Percentiles rank a stretch among this genome's conserved stretches.
Evolutionary conservation across 2,797 vertebrate species (phyloP).

Genomic region (Chelonia mydas): DNA sequence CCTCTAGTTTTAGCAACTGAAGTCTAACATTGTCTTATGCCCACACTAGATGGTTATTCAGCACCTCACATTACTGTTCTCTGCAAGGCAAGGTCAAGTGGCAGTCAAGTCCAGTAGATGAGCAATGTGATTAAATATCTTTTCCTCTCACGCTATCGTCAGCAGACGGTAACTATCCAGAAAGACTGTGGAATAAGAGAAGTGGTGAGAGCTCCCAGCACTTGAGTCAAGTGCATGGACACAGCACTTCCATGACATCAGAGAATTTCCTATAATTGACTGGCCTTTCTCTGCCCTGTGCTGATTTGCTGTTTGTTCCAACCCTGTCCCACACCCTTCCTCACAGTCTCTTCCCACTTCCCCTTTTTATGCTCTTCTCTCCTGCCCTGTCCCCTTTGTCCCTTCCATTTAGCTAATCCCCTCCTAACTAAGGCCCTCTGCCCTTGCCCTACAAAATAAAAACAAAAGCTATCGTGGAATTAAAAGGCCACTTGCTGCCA

Average conservation of each 20-base stretch:
- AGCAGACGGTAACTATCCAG: background rate
- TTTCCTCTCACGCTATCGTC: background rate
- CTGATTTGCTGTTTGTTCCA: background rate
- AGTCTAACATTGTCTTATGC: no score
- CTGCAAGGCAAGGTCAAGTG: background rate
- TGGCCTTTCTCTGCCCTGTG: background rate
- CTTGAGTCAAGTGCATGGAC: background rate
- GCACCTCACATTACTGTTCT: background rate
- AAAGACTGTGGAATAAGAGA: background rate
- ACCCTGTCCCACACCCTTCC: background rate
- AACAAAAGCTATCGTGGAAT: conserved; percentile 6
- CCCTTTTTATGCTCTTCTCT: background rate
- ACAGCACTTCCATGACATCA: conserved; percentile 4
- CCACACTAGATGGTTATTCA: background rate
- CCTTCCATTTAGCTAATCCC: background rate
- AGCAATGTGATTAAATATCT: background rate
- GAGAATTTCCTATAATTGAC: background rate
- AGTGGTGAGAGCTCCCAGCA: conserved; percentile 2
- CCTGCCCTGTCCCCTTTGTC: background rate
- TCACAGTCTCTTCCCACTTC: background rate
- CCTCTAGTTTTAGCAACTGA: background rate
- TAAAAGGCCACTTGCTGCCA: fast-evolving
- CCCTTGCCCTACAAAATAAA: background rate
- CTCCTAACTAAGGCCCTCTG: background rate
- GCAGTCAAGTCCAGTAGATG: fast-evolving